Percentiles rank a stretch among this genome's conserved stretches.
These are phyloP conservation scores for Simalia tracyae DNA, from an alignment of 2,797 vertebrate species.

Conservation along the genomic window DNA sequence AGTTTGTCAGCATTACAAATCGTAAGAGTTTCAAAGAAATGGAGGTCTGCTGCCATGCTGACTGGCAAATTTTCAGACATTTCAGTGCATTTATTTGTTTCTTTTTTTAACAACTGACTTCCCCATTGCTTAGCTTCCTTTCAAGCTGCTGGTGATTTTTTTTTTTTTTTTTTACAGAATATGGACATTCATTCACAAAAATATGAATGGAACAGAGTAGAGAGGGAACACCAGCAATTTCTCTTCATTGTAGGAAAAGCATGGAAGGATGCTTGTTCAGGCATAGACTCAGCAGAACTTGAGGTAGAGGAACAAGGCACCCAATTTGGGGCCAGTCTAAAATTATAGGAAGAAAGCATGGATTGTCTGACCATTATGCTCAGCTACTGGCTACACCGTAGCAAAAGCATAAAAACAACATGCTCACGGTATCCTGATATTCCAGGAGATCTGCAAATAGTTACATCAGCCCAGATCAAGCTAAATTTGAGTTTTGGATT, in stretches of 20 bases:
- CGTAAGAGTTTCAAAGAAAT: not conserved
- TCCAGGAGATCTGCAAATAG: not conserved
- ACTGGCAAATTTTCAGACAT: not conserved
- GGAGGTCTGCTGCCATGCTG: not conserved
- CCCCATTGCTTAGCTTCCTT: not conserved
- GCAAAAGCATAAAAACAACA: not conserved
- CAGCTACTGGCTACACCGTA: not conserved
- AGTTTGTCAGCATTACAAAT: not conserved
- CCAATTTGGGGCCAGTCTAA: not conserved
- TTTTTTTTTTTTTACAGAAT: not conserved
- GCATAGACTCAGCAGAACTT: not conserved
- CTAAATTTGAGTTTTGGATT: not conserved
- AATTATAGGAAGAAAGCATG: not conserved
- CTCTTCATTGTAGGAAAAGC: not conserved
- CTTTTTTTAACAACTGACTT: not conserved
- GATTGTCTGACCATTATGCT: not conserved
- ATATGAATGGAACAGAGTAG: not conserved
- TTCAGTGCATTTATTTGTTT: not conserved
- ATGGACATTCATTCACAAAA: not conserved
- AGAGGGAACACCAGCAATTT: not conserved
- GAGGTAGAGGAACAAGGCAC: not conserved
- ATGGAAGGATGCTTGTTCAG: not conserved
- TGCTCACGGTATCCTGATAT: not conserved
- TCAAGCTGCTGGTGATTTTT: not conserved
- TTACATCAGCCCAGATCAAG: not conserved